A percentile compares a stretch with the other conserved stretches of the same genome.
Evolutionary conservation across 2,888 invertebrate species (phyloP).

Genomic region (Agelastica alni): DNA sequence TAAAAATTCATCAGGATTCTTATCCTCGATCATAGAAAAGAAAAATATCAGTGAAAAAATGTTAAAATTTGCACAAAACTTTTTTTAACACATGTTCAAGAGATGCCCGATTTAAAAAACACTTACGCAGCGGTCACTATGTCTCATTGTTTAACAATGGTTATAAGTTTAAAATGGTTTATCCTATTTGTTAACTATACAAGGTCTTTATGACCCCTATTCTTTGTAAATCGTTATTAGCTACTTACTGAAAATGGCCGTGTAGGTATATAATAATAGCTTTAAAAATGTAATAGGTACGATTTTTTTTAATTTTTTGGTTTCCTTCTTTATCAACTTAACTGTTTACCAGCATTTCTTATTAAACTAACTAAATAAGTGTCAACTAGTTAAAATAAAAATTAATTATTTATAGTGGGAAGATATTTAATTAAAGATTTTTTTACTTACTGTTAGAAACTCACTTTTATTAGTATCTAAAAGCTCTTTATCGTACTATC

Average conservation of each 20-base stretch:
- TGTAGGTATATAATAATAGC: slow-evolving; percentile 50
- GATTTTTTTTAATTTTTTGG: slow-evolving; percentile 42
- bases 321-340: slow-evolving; percentile 36
- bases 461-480: no score
- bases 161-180: slow-evolving; percentile 53
- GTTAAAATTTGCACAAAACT: slow-evolving; percentile 15
- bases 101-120: slow-evolving; percentile 34
- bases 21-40: slow-evolving; percentile 19
- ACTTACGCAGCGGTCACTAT: slow-evolving; percentile 44
- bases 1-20: slow-evolving; percentile 18
- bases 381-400: no score
- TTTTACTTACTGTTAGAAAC: no score
- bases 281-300: slow-evolving; percentile 46
- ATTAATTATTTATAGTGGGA: no score
- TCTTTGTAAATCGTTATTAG: slow-evolving; percentile 50
- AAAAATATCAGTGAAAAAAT: slow-evolving; percentile 9
- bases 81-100: slow-evolving; percentile 29
- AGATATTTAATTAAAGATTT: no score
- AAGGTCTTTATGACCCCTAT: slow-evolving; percentile 55
- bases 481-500: no score
- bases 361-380: no score
- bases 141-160: slow-evolving; percentile 50
- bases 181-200: slow-evolving; percentile 55
- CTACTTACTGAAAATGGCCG: slow-evolving; percentile 46
- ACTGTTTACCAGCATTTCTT: no score